A percentile compares a stretch with the other conserved stretches of the same genome.
Evolutionary conservation across 2,797 vertebrate species (phyloP).

Genomic region (Diplodus puntazzo): DNA sequence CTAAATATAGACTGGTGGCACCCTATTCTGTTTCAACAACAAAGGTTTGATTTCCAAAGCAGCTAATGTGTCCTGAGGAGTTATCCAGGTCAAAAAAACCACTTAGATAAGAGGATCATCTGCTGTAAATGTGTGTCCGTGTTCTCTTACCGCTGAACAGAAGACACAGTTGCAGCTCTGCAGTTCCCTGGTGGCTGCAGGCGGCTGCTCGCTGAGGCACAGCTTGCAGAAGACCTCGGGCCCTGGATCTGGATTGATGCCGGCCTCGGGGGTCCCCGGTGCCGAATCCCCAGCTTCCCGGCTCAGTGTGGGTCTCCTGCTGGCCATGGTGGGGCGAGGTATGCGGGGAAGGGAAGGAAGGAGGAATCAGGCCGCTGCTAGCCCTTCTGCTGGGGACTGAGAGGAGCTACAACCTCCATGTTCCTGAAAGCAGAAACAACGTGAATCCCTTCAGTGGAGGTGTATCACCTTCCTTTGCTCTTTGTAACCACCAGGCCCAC

Average conservation of each 20-base stretch:
- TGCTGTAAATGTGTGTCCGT: not conserved
- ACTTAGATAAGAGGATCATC: not conserved
- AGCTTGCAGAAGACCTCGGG: slow-evolving; percentile 90
- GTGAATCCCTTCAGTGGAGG: not conserved
- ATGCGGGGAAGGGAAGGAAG: not conserved
- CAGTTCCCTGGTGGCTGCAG: slow-evolving; percentile 88
- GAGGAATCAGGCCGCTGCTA: slow-evolving; percentile 58
- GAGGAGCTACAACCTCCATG: slow-evolving; percentile 67
- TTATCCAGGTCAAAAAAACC: not conserved
- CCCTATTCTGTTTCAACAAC: not conserved
- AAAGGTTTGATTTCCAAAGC: not conserved
- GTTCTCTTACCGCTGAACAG: slow-evolving; percentile 88
- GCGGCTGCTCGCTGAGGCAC: slow-evolving; percentile 90
- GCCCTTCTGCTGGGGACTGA: slow-evolving; percentile 73
- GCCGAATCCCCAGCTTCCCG: slow-evolving; percentile 17
- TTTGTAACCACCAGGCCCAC: slow-evolving; percentile 1
- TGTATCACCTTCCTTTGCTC: not conserved
- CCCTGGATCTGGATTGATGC: not conserved
- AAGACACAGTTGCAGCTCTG: slow-evolving; percentile 92
- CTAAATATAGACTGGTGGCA: slow-evolving; percentile 5
- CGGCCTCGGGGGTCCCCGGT: not conserved
- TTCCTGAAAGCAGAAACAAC: slow-evolving; percentile 77
- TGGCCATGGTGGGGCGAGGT: slow-evolving; percentile 63
- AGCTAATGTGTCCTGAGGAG: not conserved
- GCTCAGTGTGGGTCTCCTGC: slow-evolving; percentile 55